Evolutionary conservation across 2,113 vertebrate genomes (phyloP).

Genomic region (Vulpes vulpes): DNA sequence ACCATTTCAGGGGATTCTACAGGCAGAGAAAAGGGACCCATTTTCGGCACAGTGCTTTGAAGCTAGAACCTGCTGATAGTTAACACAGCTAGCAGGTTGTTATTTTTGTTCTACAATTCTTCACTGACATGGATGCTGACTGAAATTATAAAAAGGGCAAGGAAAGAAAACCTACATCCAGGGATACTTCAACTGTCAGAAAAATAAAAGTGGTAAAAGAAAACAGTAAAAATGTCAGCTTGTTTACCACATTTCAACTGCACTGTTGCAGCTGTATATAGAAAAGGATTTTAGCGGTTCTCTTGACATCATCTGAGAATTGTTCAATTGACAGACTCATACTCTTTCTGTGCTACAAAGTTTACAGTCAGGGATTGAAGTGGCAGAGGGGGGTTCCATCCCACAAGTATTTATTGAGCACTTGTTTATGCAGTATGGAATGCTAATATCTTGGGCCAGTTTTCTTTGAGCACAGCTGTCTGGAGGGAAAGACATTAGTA

Average conservation of each 20-base stretch:
- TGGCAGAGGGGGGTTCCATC: not conserved
- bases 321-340: not conserved
- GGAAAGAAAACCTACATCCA: conserved; percentile 9
- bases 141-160: not conserved
- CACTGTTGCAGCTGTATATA: not conserved
- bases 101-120: conserved; percentile 67
- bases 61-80: conserved; percentile 62
- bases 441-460: not conserved
- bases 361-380: not conserved
- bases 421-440: not conserved
- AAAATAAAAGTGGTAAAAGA: not conserved
- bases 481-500: not conserved
- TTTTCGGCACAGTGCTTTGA: conserved; percentile 60
- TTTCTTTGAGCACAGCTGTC: not conserved
- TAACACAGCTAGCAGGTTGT: conserved; percentile 58
- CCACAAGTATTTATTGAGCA: not conserved
- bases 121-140: conserved; percentile 34
- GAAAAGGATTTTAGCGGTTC: not conserved
- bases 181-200: conserved; percentile 26
- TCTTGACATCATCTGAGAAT: not conserved
- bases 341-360: not conserved
- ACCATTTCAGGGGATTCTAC: conserved; percentile 23
- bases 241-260: not conserved
- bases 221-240: not conserved
- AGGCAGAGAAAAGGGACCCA: conserved; percentile 59